Base-by-base conservation (phyloP, 1,140 invertebrate genomes). In the Trichomalopsis sarcophagae region DNA sequence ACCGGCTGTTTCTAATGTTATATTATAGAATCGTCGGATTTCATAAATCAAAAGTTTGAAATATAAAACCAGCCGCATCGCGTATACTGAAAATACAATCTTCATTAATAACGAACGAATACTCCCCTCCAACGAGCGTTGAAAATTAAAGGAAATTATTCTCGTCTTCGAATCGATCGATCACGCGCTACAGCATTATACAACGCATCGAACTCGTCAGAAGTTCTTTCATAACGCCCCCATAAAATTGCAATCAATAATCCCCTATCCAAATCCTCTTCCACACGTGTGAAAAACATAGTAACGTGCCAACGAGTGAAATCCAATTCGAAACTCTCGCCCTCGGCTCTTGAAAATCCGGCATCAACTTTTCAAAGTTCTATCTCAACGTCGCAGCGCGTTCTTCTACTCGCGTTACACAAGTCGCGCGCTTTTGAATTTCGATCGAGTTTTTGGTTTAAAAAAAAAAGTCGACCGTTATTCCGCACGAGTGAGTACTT, bases 231-330 rank as follows among this genome's bases (percentile, higher is more conserved):
- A 66, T 75, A 69, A 50, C 2, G 55, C 50, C 27, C 40, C 40
- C 74, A 82, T 86, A 40, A 78, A 86, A 82, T 76, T 13, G 27
- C 62, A 86, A 79, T 82, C 47, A 79, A 82, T 79, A 86, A 73
- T 23, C 23, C 36, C 2, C 10, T 2, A 17, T 50, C 44, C 21
- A 27, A 10, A 44, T n/a, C 21, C 10, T n/a, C 6, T 62, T 62
- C 1, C 55, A 62, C 0, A 17, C 74, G 47, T n/a, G 40, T 27
- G n/a, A 33, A 78, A 55, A 50, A 78, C n/a, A 17, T 7, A 62
- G 27, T 11, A 74, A 2, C 17, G 55, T 50, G 50, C 77, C 62
- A 77, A 55, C 17, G 17, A 77, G n/a, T 47, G 74, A 86, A 73
- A 79, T 82, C 13, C 68, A 79, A 66, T 74, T 71, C 66, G 23